These are phyloP conservation scores for Ictalurus punctatus DNA, from an alignment of 2,113 vertebrate genomes.

Conservation along the genomic window DNA sequence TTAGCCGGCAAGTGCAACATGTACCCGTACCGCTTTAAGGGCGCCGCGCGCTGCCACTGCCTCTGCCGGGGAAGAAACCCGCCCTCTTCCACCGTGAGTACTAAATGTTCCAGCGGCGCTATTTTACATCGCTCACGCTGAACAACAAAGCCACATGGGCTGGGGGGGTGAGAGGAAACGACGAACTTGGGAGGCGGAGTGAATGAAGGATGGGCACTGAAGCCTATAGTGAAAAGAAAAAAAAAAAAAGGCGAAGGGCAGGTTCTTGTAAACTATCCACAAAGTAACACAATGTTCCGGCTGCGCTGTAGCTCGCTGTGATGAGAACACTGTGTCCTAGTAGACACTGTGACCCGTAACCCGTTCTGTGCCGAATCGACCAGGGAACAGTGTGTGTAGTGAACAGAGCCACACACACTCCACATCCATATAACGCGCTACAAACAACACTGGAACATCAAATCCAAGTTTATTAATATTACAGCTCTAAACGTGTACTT, in stretches of 20 bases:
- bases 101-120: conserved; percentile 71
- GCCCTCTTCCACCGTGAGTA: conserved; percentile 64
- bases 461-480: not conserved
- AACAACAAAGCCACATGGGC: conserved; percentile 56
- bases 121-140: conserved; percentile 45
- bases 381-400: conserved; percentile 71
- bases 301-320: conserved; percentile 78
- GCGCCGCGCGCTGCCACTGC: conserved; percentile 47
- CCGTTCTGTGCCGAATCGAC: conserved; percentile 71
- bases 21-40: conserved; percentile 41
- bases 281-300: conserved; percentile 85
- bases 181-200: conserved; percentile 51
- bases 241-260: conserved; percentile 70
- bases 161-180: conserved; percentile 21
- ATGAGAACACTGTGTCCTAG: conserved; percentile 83
- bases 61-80: conserved; percentile 45
- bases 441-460: not conserved
- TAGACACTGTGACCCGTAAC: conserved; percentile 81
- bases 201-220: conserved; percentile 67
- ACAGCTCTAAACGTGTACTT: not conserved
- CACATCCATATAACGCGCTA: conserved; percentile 57
- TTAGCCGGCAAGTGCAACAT: conserved; percentile 48
- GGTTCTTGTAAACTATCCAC: conserved; percentile 80
- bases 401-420: conserved; percentile 56
- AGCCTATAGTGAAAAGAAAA: conserved; percentile 54